Percentiles rank a stretch among this genome's conserved stretches.
Evolutionary conservation across 2,113 vertebrate genomes (phyloP).

Genomic region (Centropus unirufus): DNA sequence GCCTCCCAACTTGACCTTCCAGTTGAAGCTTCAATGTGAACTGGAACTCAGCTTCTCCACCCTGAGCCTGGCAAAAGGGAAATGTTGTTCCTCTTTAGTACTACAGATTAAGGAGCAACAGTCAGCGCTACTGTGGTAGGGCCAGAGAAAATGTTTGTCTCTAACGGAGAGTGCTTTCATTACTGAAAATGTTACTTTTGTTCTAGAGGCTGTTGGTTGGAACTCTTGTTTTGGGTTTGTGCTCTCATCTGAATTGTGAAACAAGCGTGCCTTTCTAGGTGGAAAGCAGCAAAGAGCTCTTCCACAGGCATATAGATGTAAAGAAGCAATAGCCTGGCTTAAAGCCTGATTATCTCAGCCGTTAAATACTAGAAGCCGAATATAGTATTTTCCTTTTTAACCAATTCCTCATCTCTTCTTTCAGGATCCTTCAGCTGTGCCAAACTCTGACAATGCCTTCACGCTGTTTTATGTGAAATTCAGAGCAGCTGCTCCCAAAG

Average conservation of each 20-base stretch:
- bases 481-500: slow-evolving; percentile 95
- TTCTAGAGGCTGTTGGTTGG: background rate
- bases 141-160: background rate
- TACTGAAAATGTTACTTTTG: background rate
- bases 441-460: slow-evolving; percentile 94
- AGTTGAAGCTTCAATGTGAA: background rate
- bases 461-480: slow-evolving; percentile 97
- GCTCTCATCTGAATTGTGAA: background rate
- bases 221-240: background rate
- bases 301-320: background rate
- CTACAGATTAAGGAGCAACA: background rate
- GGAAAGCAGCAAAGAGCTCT: background rate
- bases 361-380: background rate
- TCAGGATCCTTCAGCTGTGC: slow-evolving; percentile 88
- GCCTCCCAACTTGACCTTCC: background rate
- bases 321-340: background rate
- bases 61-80: background rate
- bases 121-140: background rate
- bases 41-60: background rate
- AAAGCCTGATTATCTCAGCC: background rate
- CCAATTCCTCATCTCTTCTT: slow-evolving; percentile 39
- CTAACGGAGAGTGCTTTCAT: background rate
- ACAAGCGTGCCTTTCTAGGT: background rate
- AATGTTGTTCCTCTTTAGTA: background rate
- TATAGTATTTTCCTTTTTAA: background rate